phyloP scores from a whole-genome alignment of 2,797 vertebrate genomes.

The Hypotaenidia philippensis region DNA sequence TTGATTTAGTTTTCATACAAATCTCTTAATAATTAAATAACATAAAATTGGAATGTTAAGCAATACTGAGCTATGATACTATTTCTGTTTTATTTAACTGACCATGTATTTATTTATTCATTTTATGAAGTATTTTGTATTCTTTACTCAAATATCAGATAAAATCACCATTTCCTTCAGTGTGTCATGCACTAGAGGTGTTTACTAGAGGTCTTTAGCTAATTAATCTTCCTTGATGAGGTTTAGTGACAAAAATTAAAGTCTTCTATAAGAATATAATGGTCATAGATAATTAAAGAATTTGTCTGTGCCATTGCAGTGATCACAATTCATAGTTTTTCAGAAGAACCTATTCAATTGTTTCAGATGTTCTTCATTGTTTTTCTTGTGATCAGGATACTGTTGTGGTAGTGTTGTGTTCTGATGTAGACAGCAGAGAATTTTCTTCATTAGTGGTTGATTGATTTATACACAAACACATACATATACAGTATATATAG shows the following conservation, averaged over 20 bases:
- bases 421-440: background rate
- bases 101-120: background rate
- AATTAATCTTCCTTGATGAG: background rate
- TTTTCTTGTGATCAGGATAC: background rate
- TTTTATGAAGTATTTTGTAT: background rate
- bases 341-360: background rate
- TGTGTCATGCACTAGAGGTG: background rate
- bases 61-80: background rate
- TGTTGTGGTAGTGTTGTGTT: background rate
- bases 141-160: background rate
- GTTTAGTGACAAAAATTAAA: background rate
- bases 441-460: background rate
- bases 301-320: background rate
- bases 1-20: background rate
- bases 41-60: background rate
- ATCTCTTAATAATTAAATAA: background rate
- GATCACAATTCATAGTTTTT: background rate
- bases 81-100: background rate
- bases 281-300: background rate
- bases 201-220: background rate
- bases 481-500: background rate
- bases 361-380: background rate
- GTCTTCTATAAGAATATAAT: background rate
- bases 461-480: slow-evolving; percentile 4
- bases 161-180: background rate